Evolutionary conservation across 2,113 vertebrate species (phyloP).

Genomic region (Triplophysa siluroides): DNA sequence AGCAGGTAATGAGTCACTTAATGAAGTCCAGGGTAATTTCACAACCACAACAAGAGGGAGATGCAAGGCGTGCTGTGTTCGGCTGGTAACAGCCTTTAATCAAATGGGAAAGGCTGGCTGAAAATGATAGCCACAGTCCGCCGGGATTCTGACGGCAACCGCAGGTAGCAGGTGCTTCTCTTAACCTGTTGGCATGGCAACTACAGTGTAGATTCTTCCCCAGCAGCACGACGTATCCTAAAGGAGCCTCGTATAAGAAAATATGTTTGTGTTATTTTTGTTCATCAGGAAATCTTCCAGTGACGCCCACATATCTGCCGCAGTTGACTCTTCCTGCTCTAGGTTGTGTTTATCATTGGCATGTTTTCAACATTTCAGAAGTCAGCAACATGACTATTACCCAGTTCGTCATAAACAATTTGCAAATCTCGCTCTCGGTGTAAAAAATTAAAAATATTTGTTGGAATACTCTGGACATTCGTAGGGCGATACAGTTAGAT

Average conservation of each 20-base stretch:
- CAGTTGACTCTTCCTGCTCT: constrained; percentile 20
- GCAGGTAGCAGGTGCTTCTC: constrained; percentile 42
- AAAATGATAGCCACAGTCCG: constrained; percentile 36
- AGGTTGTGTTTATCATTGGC: constrained; percentile 27
- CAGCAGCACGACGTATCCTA: background rate
- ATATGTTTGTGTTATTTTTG: constrained; percentile 21
- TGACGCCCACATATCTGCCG: constrained; percentile 12
- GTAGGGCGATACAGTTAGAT: too few species aligned
- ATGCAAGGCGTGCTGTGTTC: constrained; percentile 22
- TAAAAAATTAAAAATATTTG: background rate
- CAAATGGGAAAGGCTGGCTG: constrained; percentile 42
- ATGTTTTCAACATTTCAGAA: constrained; percentile 16
- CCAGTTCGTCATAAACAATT: background rate
- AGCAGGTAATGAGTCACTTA: constrained; percentile 43
- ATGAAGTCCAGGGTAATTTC: constrained; percentile 48
- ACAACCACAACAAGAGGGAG: constrained; percentile 42
- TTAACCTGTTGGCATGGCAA: constrained; percentile 53
- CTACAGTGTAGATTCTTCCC: constrained; percentile 9
- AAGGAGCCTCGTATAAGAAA: constrained; percentile 13
- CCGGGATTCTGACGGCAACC: constrained; percentile 26
- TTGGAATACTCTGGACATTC: too few species aligned
- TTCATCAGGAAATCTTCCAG: constrained; percentile 27
- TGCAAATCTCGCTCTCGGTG: background rate
- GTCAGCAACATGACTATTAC: background rate
- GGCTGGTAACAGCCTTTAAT: constrained; percentile 37